Evolutionary conservation across 2,797 vertebrate genomes (phyloP), one percentile per base, ranked within the genome.

Genomic region (Rhinichthys osculus): DNA sequence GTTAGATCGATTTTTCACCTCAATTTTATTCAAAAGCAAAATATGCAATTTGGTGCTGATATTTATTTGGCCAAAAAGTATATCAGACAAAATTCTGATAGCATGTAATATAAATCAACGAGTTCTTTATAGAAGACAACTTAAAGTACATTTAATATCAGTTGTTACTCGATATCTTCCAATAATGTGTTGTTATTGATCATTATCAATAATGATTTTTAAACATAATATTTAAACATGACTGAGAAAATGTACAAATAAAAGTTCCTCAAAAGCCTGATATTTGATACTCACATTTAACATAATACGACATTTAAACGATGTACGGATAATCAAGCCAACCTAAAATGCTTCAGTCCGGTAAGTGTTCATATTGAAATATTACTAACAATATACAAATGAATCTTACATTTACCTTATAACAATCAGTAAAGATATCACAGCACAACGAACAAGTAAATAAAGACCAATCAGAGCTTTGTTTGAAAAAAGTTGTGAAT

Each of bases 401-500:
- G 0, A 16, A 14, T 30, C 13, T 27, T 30, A 14, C 5, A 64
- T 64, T 30, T 27, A 64, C 59, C 30, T 64, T 30, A 64, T 30
- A 13, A 27, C 59, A 62, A 64, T 64, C n/a, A 14, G n/a, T 30
- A 64, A 64, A 64, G 5, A 30, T 30, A 30, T 27, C 11, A 64
- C 59, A 30, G 14, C 27, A 16, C 62, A 64, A 33, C 33, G 62
- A 7, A 21, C 44, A 78, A 52, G 64, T 19, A 33, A 69, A 74
- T 8, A n/a, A 82, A n/a, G 62, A 74, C 42, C 4, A 50, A 52
- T 50, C 42, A 23, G 30, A 27, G 0, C 27, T 19, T 72, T 67
- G 71, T 84, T 89, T 16, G 4, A 47, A 89, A 88, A 91, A 90
- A 88, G 70, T 86, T 87, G 86, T 89, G 85, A 90, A 90, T 94